Base-by-base conservation (phyloP, 2,797 vertebrate species). In the Podarcis lilfordi region DNA sequence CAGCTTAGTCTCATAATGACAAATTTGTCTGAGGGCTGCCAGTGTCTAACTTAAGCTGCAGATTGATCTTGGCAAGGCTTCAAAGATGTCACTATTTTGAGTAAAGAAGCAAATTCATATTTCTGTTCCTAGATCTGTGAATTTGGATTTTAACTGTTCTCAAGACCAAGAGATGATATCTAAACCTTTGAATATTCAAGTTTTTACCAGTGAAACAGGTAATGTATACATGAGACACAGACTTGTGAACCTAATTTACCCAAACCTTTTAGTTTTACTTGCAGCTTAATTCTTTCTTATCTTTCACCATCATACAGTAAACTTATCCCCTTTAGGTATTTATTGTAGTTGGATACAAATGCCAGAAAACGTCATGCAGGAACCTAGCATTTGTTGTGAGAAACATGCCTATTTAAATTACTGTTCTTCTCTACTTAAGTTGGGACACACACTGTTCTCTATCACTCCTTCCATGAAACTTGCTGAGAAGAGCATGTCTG, bases 151-250 rank as follows among this genome's bases (percentile, higher is more conserved):
- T 90, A 97, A 98, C 93, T 96, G 96, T 94, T 96, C 91, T 95
- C 94, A 97, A 92, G 94, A 92, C 10, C 94, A 95, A 91, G 96
- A 93, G 83, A 92, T 93, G 43, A 92, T 94, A 91, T 83, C 94
- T 50, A 94, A 97, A 82, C 95, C 92, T 59, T 85, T 97, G 79
- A 97, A 97, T 90, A 95, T 99, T 90, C 95, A 97, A 68, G 96
- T 99, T 90, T 98, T 99, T 95, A 98, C 98, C 94, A 98, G 96
- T 95, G 96, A 88, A 95, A 96, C 97, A 97, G 98, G 98, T 98
- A 97, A 96, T n/a, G 27, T 8, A 88, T 82, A 86, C 50, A 89
- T 37, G 59, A 80, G 80, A 61, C 0, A 84, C 21, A 71, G 0
- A 85, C 29, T 74, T 81, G 55, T 32, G 8, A 21, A 59, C 32